A percentile compares a stretch with the other conserved stretches of the same genome.
Evolutionary conservation across 2,888 invertebrate genomes (phyloP).

Genomic region (Laspeyria flexula): DNA sequence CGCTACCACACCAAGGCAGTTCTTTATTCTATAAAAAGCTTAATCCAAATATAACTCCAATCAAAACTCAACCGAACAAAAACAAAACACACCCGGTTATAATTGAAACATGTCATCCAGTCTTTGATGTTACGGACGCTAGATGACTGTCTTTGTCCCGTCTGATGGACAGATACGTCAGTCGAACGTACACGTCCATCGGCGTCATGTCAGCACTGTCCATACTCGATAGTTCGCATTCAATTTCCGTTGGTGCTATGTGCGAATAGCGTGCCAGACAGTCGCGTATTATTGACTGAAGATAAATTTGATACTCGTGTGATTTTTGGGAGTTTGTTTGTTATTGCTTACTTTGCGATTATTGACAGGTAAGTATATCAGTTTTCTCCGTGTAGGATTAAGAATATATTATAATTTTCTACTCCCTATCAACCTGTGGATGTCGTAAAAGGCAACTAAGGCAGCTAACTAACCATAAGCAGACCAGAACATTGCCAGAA

Average conservation of each 20-base stretch:
- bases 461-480: too few species aligned
- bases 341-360: not conserved
- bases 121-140: slow-evolving; percentile 58
- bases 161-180: slow-evolving; percentile 64
- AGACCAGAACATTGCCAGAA: too few species aligned
- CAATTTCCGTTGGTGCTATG: slow-evolving; percentile 69
- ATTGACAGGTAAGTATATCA: too few species aligned
- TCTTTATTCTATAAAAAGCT: too few species aligned
- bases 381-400: too few species aligned
- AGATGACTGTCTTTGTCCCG: slow-evolving; percentile 69
- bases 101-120: slow-evolving; percentile 55
- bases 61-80: not conserved
- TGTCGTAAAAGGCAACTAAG: too few species aligned
- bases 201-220: slow-evolving; percentile 57
- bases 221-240: slow-evolving; percentile 67
- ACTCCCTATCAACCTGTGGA: too few species aligned
- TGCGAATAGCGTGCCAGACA: slow-evolving; percentile 54
- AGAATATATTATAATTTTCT: too few species aligned
- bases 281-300: slow-evolving; percentile 55
- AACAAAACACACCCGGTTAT: slow-evolving; percentile 9
- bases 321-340: slow-evolving; percentile 16
- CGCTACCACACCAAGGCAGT: too few species aligned
- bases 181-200: slow-evolving; percentile 56
- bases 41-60: not conserved
- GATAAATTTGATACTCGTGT: slow-evolving; percentile 47